phyloP scores from a whole-genome alignment of 2,888 invertebrate species.

The Drosophila antonietae region DNA sequence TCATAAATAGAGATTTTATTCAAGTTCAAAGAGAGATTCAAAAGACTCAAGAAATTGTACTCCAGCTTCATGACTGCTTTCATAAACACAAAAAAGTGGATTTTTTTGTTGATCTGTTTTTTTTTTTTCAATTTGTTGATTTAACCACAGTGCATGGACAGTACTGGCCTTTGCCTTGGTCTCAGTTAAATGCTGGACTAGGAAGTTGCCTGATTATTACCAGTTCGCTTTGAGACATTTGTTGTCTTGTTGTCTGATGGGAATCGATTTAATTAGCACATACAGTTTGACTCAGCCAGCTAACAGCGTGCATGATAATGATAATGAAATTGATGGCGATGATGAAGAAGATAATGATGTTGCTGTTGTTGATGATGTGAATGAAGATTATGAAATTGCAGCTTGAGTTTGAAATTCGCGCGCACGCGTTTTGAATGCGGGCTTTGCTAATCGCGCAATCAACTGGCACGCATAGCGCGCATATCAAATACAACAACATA shows the following conservation, averaged over 20 bases:
- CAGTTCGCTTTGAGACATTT: constrained; percentile 8
- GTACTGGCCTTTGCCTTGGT: constrained; percentile 47
- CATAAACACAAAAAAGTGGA: not conserved
- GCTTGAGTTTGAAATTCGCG: constrained; percentile 56
- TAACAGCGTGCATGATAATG: constrained; percentile 24
- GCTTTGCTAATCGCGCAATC: constrained; percentile 73
- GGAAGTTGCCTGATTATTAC: constrained; percentile 32
- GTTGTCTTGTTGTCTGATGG: constrained; percentile 17
- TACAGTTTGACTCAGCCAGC: constrained; percentile 24
- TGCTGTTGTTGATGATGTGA: constrained; percentile 28
- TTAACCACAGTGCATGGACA: not conserved
- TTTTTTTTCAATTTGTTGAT: not conserved
- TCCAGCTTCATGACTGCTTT: not conserved
- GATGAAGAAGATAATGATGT: constrained; percentile 22
- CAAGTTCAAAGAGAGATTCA: not conserved
- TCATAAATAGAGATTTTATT: not conserved
- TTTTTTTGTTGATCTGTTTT: not conserved
- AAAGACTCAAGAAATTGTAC: not conserved
- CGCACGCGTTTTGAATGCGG: constrained; percentile 77
- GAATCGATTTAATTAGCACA: constrained; percentile 26
- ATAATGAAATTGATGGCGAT: constrained; percentile 24
- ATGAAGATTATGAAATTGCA: constrained; percentile 69
- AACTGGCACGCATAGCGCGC: constrained; percentile 43
- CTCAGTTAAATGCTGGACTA: constrained; percentile 13
- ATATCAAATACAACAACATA: constrained; percentile 52